These are phyloP conservation scores for Tachina grossa DNA, from an alignment of 2,888 invertebrate genomes.

Conservation along the genomic window DNA sequence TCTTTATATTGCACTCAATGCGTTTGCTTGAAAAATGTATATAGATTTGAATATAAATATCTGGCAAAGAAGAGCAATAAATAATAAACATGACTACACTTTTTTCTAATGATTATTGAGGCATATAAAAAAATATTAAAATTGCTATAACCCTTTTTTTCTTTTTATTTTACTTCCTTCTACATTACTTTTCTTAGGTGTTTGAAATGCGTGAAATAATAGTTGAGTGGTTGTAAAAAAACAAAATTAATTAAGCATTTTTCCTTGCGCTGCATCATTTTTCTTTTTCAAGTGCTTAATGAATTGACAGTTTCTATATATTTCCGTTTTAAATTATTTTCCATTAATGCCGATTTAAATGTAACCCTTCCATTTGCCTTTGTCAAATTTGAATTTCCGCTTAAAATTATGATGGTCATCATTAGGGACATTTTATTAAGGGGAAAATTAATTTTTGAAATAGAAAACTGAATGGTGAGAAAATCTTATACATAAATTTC, in stretches of 20 bases:
- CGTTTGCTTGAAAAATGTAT: not conserved
- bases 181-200: not conserved
- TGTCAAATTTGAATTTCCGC: constrained; percentile 40
- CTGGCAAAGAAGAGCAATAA: constrained; percentile 2
- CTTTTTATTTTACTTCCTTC: not conserved
- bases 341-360: not conserved
- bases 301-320: constrained; percentile 55
- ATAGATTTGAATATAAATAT: constrained; percentile 4
- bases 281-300: constrained; percentile 50
- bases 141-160: constrained; percentile 16
- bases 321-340: constrained; percentile 51
- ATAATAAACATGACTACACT: constrained; percentile 28
- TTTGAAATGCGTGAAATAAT: constrained; percentile 4
- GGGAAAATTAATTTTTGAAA: not conserved
- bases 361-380: constrained; percentile 28
- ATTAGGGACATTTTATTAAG: not conserved
- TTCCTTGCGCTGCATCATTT: constrained; percentile 27
- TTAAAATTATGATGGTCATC: constrained; percentile 37
- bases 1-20: not conserved
- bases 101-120: too few species aligned
- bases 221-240: not conserved
- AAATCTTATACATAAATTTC: constrained; percentile 22
- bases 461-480: constrained; percentile 22
- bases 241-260: constrained; percentile 24
- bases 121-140: too few species aligned